Evolutionary conservation across 2,888 invertebrate genomes (phyloP).

Genomic region (Drosophila meridiana): DNA sequence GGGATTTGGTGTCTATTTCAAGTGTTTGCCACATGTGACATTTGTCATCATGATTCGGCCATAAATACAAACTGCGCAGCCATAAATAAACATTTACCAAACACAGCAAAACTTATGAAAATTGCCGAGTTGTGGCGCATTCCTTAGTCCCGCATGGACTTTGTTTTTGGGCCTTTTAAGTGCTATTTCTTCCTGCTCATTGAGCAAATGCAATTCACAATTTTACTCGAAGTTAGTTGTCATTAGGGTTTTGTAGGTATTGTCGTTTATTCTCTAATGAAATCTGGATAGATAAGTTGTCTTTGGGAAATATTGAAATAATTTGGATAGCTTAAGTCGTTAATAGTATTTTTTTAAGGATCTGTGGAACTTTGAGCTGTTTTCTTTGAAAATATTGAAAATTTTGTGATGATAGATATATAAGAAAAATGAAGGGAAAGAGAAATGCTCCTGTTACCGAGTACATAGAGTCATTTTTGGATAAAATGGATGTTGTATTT

Average conservation of each 20-base stretch:
- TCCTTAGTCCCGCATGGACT: not conserved
- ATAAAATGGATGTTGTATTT: no score
- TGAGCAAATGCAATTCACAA: constrained; percentile 23
- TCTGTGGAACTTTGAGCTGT: no score
- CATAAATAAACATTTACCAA: constrained; percentile 70
- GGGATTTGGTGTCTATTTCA: constrained; percentile 63
- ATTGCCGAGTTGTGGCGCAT: not conserved
- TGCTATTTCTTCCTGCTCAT: constrained; percentile 21
- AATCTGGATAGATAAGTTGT: not conserved
- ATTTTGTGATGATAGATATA: no score
- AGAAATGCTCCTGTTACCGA: no score
- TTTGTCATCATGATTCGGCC: constrained; percentile 80
- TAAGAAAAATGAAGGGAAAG: no score
- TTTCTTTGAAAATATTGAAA: no score
- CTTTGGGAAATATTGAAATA: not conserved
- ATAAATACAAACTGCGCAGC: constrained; percentile 77
- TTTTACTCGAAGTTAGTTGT: not conserved
- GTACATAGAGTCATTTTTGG: no score
- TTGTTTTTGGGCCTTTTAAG: constrained; percentile 14
- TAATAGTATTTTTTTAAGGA: no score
- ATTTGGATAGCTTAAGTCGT: not conserved
- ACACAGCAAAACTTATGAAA: constrained; percentile 43
- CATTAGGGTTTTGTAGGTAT: not conserved
- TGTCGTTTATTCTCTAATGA: not conserved
- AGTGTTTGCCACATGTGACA: constrained; percentile 75